Evolutionary conservation across 1,140 invertebrate species (phyloP).

Genomic region (Heliothis virescens): DNA sequence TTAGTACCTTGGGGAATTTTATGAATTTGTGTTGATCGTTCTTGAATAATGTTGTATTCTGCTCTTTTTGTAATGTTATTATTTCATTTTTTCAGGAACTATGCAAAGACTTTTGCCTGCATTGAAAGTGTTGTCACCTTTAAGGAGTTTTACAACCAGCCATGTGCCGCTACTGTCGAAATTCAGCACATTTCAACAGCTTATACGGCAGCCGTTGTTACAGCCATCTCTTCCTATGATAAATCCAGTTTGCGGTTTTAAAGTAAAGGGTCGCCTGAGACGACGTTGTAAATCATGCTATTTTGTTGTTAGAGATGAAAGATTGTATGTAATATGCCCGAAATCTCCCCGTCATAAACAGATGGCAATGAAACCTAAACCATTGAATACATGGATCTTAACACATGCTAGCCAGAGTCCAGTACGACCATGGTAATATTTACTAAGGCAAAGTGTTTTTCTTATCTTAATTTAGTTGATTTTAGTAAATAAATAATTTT

Average conservation of each 20-base stretch:
- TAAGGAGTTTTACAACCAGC: constrained; percentile 42
- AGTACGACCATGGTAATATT: constrained; percentile 86
- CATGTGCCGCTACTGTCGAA: constrained; percentile 48
- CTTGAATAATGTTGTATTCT: too few relatives aligned
- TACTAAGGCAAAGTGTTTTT: too few relatives aligned
- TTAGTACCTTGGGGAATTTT: too few relatives aligned
- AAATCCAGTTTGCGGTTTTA: constrained; percentile 69
- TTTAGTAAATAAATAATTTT: too few relatives aligned
- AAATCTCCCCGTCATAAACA: constrained; percentile 93
- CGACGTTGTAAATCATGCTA: constrained; percentile 92
- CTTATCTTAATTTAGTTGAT: too few relatives aligned
- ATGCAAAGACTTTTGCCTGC: constrained; percentile 72
- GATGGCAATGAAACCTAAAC: constrained; percentile 89
- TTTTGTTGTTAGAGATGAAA: constrained; percentile 89
- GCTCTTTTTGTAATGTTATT: constrained; percentile 12
- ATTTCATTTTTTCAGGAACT: constrained; percentile 56
- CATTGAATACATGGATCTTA: constrained; percentile 90
- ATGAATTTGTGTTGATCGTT: too few relatives aligned
- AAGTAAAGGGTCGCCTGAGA: constrained; percentile 75
- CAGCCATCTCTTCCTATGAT: constrained; percentile 61
- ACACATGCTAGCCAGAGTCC: constrained; percentile 90
- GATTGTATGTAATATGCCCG: constrained; percentile 91
- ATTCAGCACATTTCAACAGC: constrained; percentile 64
- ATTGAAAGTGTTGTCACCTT: constrained; percentile 56
- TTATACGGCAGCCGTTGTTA: constrained; percentile 62